Evolutionary conservation across 2,888 invertebrate genomes (phyloP), one percentile per base, ranked within the genome.

Genomic region (Cheilosia impressa): DNA sequence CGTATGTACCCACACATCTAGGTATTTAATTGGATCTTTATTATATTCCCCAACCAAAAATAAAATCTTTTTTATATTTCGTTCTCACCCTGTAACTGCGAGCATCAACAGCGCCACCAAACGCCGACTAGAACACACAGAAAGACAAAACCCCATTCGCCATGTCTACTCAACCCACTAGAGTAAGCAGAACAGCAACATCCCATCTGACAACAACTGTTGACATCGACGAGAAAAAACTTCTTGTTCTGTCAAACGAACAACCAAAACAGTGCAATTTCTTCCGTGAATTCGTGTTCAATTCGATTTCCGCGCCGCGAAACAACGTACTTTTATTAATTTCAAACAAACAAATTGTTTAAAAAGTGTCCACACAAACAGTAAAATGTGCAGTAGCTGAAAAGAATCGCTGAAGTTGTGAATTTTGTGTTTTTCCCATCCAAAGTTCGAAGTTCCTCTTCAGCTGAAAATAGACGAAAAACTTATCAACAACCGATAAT

Each of bases 131-230:
- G 17, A 75, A 65, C 17, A 31, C 15, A 41, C 10, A 4, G 24
- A 71, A 31, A 62, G 52, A 72, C 41, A 62, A 17, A 5, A 31
- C 45, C 24, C 10, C 22, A 34, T 13, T 13, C n/a, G 17, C 2
- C 9, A 9, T 4, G 19, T n/a, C 17, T 1, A 6, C 31, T 19
- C 52, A 62, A 1, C 17, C 19, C 41, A 31, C 47, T 13, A 38
- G 71, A 62, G 47, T 27, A 55, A 76, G 22, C 31, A 76, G 66
- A 7, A 31, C 17, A 24, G 43, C 41, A 10, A 24, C 38, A 38
- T 5, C 52, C 58, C 76, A 76, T 58, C 76, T 66, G 76, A 66
- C 76, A 57, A 76, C 58, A 57, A 76, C 58, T 76, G 76, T 76
- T 76, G 76, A 66, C 66, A 76, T 50, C 38, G 15, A 24, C 24